Evolutionary conservation across 1,140 invertebrate genomes (phyloP).

Genomic region (Odontomachus brunneus): DNA sequence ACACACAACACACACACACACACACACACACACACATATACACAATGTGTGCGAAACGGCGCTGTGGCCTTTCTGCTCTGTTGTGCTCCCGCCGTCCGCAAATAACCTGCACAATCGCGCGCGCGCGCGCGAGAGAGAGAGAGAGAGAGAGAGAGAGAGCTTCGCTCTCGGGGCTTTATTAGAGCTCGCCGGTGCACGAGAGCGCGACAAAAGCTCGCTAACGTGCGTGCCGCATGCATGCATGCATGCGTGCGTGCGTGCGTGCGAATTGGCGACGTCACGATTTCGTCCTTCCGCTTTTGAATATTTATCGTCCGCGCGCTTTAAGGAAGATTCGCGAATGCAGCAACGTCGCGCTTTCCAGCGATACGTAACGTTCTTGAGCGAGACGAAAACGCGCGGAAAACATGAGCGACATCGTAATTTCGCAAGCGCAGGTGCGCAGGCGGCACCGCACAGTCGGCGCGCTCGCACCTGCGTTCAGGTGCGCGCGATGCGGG

Average conservation of each 20-base stretch:
- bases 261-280: background rate
- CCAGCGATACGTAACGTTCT: background rate
- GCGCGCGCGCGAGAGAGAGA: too few relatives aligned
- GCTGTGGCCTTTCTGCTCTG: constrained; percentile 35
- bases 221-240: too few relatives aligned
- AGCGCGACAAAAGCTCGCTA: constrained; percentile 27
- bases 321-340: background rate
- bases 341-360: background rate
- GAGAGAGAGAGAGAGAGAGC: constrained; percentile 30
- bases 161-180: constrained; percentile 52
- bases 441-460: constrained; percentile 24
- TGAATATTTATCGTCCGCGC: constrained; percentile 16
- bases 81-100: constrained; percentile 63
- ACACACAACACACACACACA: too few relatives aligned
- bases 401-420: background rate
- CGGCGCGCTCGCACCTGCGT: constrained; percentile 57
- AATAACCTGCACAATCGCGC: constrained; percentile 61
- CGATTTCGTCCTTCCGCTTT: constrained; percentile 28
- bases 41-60: constrained; percentile 43
- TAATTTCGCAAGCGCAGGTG: background rate
- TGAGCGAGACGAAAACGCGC: background rate
- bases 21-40: too few relatives aligned
- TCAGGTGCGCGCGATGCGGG: constrained; percentile 42
- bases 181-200: constrained; percentile 15
- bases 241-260: background rate